A percentile compares a stretch with the other conserved stretches of the same genome.
phyloP scores from a whole-genome alignment of 2,888 invertebrate genomes.

The Athripsodes cinereus region DNA sequence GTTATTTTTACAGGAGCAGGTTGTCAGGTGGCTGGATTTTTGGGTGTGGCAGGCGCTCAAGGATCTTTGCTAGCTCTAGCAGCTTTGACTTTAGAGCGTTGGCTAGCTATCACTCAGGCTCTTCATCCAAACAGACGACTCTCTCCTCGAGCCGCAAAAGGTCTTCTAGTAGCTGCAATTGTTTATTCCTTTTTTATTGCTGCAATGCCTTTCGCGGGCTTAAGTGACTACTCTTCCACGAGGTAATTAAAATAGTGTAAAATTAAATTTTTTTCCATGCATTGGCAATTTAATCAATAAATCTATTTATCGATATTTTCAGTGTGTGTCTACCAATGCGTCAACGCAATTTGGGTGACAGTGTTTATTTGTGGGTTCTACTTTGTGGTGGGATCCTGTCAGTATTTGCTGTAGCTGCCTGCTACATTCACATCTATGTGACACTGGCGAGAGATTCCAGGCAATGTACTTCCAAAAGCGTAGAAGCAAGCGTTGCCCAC shows the following conservation, averaged over 20 bases:
- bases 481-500: conserved; percentile 74
- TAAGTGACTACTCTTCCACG: conserved; percentile 85
- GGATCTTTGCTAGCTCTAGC: conserved; percentile 83
- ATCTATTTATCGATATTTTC: conserved; percentile 29
- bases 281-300: background rate
- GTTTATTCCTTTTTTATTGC: conserved; percentile 71
- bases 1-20: conserved; percentile 53
- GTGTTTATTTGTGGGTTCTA: conserved; percentile 66
- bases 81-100: conserved; percentile 78
- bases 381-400: conserved; percentile 73
- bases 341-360: conserved; percentile 60
- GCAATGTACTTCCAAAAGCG: conserved; percentile 43
- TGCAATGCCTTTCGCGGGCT: conserved; percentile 70
- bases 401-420: conserved; percentile 76
- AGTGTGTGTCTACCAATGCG: conserved; percentile 88
- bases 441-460: conserved; percentile 69
- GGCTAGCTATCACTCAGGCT: conserved; percentile 79
- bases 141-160: conserved; percentile 62
- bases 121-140: conserved; percentile 77
- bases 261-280: background rate
- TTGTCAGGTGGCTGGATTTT: conserved; percentile 80
- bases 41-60: conserved; percentile 83
- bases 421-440: conserved; percentile 81
- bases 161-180: conserved; percentile 77
- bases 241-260: conserved; percentile 14